Evolutionary conservation across 2,797 vertebrate species (phyloP), one percentile per base, ranked within the genome.

Genomic region (Labeo calbasu): DNA sequence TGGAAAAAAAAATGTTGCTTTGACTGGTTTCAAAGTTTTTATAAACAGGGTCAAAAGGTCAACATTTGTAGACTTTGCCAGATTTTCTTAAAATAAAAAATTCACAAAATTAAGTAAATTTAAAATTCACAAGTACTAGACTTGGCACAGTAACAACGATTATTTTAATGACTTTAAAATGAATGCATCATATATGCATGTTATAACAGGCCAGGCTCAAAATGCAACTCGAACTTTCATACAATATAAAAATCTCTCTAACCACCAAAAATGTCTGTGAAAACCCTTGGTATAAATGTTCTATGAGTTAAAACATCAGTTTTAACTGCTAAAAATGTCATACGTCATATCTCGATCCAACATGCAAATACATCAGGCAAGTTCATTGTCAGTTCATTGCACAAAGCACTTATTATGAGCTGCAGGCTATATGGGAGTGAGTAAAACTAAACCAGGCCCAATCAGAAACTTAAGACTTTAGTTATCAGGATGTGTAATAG

Each of bases 291-390:
- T 36, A 75, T 53, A 55, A 36, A 40, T n/a, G 32, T 50, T 75
- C 19, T n/a, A 75, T 36, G n/a, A 40, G n/a, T 57, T 0, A 75
- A 13, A 17, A 53, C 71, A n/a, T 53, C 11, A 2, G 2, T 69
- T 69, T 66, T 66, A 66, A 36, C 3, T 36, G 63, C 63, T 36
- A 19, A 69, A 69, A 69, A 43, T 69, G 46, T 13, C 50, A 55
- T 36, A 55, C 1, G 0, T 63, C 43, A 73, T 36, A 50, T 81
- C 53, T 63, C 14, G 15, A 82, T 51, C 21, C 46, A 65, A 82
- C 23, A 82, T 65, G 57, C 70, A 81, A 71, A 59, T 57, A 5
- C 55, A 71, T 46, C 79, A 81, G 40, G 55, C 68, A 70, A 80
- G 66, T 68, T 43, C 69, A 80, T 43, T 57, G 78, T 48, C n/a